A percentile compares a stretch with the other conserved stretches of the same genome.
Evolutionary conservation across 1,140 invertebrate genomes (phyloP).

Genomic region (Branchinecta lynchi): DNA sequence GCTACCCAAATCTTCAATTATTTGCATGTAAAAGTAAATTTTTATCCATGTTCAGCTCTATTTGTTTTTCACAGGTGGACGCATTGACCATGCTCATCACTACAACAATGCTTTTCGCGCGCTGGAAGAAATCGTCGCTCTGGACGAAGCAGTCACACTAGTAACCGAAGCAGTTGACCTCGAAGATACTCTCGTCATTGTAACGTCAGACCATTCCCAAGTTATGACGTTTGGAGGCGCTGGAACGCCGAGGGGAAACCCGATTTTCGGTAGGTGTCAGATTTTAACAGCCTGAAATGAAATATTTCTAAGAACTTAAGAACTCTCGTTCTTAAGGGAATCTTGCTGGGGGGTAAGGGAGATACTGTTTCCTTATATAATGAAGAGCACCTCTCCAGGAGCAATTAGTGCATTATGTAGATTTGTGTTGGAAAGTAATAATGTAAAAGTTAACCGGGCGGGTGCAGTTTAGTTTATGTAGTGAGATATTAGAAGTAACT

Average conservation of each 20-base stretch:
- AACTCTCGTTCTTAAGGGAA: no score
- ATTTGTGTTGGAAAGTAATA: no score
- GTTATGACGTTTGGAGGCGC: constrained; percentile 56
- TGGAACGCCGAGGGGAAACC: constrained; percentile 46
- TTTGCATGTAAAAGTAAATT: no score
- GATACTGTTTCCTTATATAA: no score
- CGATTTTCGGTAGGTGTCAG: constrained; percentile 40
- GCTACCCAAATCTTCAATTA: no score
- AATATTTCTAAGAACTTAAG: no score
- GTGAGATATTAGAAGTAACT: no score
- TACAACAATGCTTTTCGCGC: constrained; percentile 57
- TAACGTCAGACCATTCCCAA: constrained; percentile 53
- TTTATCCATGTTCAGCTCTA: neutral
- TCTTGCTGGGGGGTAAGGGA: no score
- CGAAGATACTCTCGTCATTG: constrained; percentile 46
- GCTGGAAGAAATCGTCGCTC: constrained; percentile 53
- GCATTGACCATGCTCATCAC: constrained; percentile 80
- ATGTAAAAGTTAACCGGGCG: no score
- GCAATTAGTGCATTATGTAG: no score
- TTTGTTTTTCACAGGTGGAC: constrained; percentile 54
- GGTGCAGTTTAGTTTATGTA: no score
- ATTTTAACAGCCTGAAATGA: constrained; percentile 10
- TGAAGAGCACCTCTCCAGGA: no score
- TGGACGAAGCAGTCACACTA: constrained; percentile 57
- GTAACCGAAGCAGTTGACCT: constrained; percentile 40